These are phyloP conservation scores for Xenopus tropicalis DNA, from an alignment of 2,113 vertebrate genomes.

Conservation along the genomic window DNA sequence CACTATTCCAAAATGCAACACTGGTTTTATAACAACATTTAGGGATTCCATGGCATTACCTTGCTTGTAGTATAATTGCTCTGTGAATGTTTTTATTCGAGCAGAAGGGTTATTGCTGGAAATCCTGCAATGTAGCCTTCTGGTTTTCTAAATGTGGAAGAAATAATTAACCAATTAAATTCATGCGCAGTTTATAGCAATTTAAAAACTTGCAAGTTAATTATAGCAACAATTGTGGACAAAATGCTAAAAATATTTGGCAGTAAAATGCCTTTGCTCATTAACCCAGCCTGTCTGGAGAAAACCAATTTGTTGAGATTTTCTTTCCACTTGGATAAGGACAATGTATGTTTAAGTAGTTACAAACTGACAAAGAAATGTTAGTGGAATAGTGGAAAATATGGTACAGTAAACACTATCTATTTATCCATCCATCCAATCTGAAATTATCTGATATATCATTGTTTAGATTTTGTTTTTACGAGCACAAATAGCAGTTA, in stretches of 20 bases:
- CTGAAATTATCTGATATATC: too few relatives aligned
- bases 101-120: slow-evolving; percentile 34
- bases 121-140: slow-evolving; percentile 26
- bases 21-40: slow-evolving; percentile 16
- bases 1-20: neutral
- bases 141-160: slow-evolving; percentile 22
- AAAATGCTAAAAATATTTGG: slow-evolving; percentile 41
- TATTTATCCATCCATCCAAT: too few relatives aligned
- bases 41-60: neutral
- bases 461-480: too few relatives aligned
- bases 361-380: too few relatives aligned
- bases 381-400: too few relatives aligned
- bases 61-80: slow-evolving; percentile 16
- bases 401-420: too few relatives aligned
- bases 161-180: slow-evolving; percentile 42
- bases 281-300: slow-evolving; percentile 23
- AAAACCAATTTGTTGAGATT: slow-evolving; percentile 25
- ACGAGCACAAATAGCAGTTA: too few relatives aligned
- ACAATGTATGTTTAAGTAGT: slow-evolving; percentile 19
- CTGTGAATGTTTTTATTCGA: slow-evolving; percentile 17
- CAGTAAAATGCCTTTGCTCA: slow-evolving; percentile 28
- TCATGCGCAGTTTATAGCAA: slow-evolving; percentile 22
- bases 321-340: slow-evolving; percentile 32
- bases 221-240: slow-evolving; percentile 27
- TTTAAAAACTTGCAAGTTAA: slow-evolving; percentile 39